Evolutionary conservation across 92 coral and sea anemone genomes (phyloP), one percentile per base, ranked within the genome.

Genomic region (Scolanthus callimorphus): DNA sequence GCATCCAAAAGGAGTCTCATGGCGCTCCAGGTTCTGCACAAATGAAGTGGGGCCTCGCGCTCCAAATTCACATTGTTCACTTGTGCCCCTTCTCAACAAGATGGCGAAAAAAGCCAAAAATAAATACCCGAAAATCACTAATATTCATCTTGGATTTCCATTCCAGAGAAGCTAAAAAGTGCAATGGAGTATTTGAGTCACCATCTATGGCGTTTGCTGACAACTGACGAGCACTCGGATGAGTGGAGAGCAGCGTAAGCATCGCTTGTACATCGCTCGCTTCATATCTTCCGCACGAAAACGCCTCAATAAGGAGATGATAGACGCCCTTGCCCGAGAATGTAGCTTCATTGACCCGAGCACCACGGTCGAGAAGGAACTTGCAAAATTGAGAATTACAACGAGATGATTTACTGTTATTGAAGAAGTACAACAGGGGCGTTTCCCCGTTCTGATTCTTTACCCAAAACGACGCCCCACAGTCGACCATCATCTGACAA

Each of bases 41-140:
- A 17, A 58, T 70, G 77, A 15, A 70, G 34, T 11, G 77, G 77
- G 25, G 67, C 59, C 49, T 57, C 25, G 6, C 49, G 58, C 0
- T 17, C 23, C 15, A 2, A 3, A 20, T 70, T 57, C 25, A 38
- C 29, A 17, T 24, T 24, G 43, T 59, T 70, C 2, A 59, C 49
- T 49, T 31, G 29, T 27, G 52, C 46, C 45, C 62, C 58, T 57
- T 46, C 15, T 19, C 15, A 8, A 43, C 2, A 11, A 55, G 75
- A 13, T 55, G 56, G 1, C 57, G 4, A 3, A 57, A 28, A 12
- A 55, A 11, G 15, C 15, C 15, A 15, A 6, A 6, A 34, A 6
- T 6, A 15, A 34, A 34, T 34, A 15, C 9, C 6, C 15, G 6
- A n/a, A n/a, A n/a, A n/a, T n/a, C n/a, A n/a, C n/a, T n/a, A n/a